Base-by-base conservation (phyloP, 2,113 vertebrate genomes). In the Mustela lutreola region DNA sequence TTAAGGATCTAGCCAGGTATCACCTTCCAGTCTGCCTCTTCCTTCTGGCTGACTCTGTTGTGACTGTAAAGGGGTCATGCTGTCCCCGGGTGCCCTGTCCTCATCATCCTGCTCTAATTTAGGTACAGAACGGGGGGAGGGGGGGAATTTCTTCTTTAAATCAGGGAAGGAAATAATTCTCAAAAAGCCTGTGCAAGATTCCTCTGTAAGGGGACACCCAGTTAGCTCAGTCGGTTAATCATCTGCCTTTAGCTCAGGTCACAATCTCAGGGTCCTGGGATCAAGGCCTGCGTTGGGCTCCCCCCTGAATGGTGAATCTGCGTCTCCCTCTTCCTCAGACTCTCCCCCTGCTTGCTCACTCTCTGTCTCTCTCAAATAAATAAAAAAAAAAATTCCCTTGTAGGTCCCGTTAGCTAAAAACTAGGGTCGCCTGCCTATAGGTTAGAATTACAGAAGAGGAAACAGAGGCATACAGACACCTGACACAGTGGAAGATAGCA, bases 1-100 rank as follows among this genome's bases (percentile, higher is more conserved):
- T 22, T 18, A 12, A 65, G 60, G 19, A 22, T 76, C 36, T 39
- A 48, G 12, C 53, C 28, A 9, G 21, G 1, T 36, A 5, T 4
- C 4, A 1, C 14, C 5, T 28, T 93, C 16, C 3, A 18, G 9
- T 15, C 10, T 1, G 8, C 19, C 12, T 31, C 1, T 7, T 48
- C n/a, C 71, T 85, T 9, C 28, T 36, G n/a, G 2, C 75, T 3
- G 7, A 8, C 19, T 7, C 4, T 24, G 6, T 19, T 24, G 26
- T 26, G 1, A 42, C 1, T 15, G 0, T 15, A 7, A 24, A 42
- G 82, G n/a, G 26, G 8, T 22, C 93, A 26, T 42, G 1, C 31
- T 1, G 22, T 0, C 39, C 39, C 63, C 7, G 0, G 2, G 4
- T 22, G 71, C 21, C 21, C 19, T 15, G 8, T 24, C 28, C 28